Evolutionary conservation across 92 coral and sea anemone genomes (phyloP).

Genomic region (Porites lobata): DNA sequence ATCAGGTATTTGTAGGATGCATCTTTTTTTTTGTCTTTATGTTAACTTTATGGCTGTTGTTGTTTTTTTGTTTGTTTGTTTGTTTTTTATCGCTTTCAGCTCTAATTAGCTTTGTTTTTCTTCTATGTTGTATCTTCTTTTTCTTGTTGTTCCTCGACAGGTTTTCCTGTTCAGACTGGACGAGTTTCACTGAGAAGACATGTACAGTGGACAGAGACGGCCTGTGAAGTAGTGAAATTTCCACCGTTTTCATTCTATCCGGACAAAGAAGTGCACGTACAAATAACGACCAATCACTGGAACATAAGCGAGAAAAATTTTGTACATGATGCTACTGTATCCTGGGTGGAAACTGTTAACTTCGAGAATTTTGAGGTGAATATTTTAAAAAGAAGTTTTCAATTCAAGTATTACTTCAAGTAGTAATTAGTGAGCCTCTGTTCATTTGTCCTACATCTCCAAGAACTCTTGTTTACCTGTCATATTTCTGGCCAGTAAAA

Average conservation of each 20-base stretch:
- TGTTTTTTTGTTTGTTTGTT: too few species aligned
- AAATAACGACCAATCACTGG: constrained; percentile 77
- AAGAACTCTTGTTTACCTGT: too few species aligned
- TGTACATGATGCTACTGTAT: constrained; percentile 69
- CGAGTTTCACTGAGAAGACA: background rate
- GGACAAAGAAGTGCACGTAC: constrained; percentile 83
- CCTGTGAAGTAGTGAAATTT: constrained; percentile 51
- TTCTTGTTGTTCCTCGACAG: background rate
- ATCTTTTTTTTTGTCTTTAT: too few species aligned
- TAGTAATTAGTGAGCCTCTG: too few species aligned
- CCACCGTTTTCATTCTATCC: constrained; percentile 78
- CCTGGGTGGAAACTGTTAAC: constrained; percentile 74
- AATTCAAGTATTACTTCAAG: too few species aligned
- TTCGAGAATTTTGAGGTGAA: constrained; percentile 45
- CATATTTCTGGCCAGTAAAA: too few species aligned
- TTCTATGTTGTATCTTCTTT: too few species aligned
- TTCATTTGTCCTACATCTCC: too few species aligned
- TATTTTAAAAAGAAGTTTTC: background rate
- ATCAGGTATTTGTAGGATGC: too few species aligned
- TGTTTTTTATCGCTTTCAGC: too few species aligned
- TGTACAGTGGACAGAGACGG: constrained; percentile 19
- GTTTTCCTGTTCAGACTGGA: constrained; percentile 31
- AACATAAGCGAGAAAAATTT: constrained; percentile 55
- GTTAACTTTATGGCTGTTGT: too few species aligned
- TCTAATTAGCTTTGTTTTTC: too few species aligned